Conservation (phyloP, 2,888 invertebrate genomes). For the Pyrrhia umbra region DNA sequence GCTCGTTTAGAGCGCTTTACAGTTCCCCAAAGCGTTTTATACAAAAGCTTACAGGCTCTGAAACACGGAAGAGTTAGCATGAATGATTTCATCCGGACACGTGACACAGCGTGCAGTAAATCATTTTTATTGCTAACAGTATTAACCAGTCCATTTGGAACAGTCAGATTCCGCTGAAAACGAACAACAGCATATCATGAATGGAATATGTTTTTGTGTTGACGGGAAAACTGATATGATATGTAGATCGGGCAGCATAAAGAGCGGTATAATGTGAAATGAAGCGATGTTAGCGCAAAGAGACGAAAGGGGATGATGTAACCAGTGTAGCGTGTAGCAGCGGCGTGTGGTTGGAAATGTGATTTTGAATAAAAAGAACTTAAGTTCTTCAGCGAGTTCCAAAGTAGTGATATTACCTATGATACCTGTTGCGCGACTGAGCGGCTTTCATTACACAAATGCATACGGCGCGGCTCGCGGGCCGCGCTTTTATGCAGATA, state of each 20-base stretch:
- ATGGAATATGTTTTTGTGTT: constrained; percentile 39
- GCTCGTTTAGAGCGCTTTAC: constrained; percentile 32
- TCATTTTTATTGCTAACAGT: constrained; percentile 54
- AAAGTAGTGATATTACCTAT: constrained; percentile 52
- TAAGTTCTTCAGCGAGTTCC: constrained; percentile 52
- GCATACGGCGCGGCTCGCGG: constrained; percentile 50
- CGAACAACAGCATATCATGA: constrained; percentile 18
- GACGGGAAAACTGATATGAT: constrained; percentile 36
- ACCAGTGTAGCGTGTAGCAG: constrained; percentile 6
- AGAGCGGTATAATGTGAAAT: constrained; percentile 35
- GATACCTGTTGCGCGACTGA: constrained; percentile 66
- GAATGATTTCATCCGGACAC: constrained; percentile 48
- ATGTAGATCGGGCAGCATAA: constrained; percentile 38
- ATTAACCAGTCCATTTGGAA: constrained; percentile 45
- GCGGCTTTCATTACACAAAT: constrained; percentile 63
- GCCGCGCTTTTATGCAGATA: constrained; percentile 43
- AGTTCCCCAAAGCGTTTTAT: constrained; percentile 37
- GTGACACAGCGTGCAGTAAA: constrained; percentile 36
- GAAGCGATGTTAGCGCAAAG: constrained; percentile 36
- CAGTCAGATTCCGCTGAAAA: constrained; percentile 29
- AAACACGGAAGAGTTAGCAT: constrained; percentile 42
- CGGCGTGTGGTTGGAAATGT: constrained; percentile 16
- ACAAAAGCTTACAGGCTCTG: constrained; percentile 43
- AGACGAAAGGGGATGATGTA: constrained; percentile 28
- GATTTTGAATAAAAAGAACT: constrained; percentile 49